Conservation (phyloP, 1,140 invertebrate genomes). For the Drosophila prosaltans region DNA sequence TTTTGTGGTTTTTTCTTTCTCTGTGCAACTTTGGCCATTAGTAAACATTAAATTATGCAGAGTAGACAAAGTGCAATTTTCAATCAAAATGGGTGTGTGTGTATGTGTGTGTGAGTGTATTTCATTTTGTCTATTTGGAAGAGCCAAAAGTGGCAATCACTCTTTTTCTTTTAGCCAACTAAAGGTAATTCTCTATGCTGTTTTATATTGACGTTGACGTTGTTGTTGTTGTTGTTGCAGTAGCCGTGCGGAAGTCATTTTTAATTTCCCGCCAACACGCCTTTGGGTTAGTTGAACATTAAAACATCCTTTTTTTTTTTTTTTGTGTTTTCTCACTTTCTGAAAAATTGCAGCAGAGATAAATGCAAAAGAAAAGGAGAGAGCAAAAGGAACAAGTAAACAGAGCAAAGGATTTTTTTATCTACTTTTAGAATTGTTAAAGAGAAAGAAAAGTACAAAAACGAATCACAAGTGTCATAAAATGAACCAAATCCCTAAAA, state of each 20-base stretch:
- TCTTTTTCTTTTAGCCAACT: neutral
- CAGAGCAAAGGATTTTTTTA: too few relatives aligned
- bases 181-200: neutral
- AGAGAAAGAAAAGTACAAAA: too few relatives aligned
- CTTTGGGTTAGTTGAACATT: constrained; percentile 4
- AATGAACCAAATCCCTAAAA: too few relatives aligned
- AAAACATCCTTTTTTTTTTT: neutral
- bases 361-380: too few relatives aligned
- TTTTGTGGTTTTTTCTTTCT: neutral
- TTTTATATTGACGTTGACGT: neutral
- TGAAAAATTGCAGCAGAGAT: neutral
- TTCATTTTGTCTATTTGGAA: neutral
- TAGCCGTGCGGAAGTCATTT: neutral
- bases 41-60: neutral
- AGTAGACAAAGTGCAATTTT: neutral
- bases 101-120: neutral
- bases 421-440: too few relatives aligned
- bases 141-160: neutral
- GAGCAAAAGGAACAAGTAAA: too few relatives aligned
- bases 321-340: neutral
- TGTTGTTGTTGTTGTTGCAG: too few relatives aligned
- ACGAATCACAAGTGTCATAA: too few relatives aligned
- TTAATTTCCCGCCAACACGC: constrained; percentile 3
- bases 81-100: neutral
- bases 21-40: neutral